phyloP scores from a whole-genome alignment of 2,888 invertebrate species.

The Napeogenes sylphis region DNA sequence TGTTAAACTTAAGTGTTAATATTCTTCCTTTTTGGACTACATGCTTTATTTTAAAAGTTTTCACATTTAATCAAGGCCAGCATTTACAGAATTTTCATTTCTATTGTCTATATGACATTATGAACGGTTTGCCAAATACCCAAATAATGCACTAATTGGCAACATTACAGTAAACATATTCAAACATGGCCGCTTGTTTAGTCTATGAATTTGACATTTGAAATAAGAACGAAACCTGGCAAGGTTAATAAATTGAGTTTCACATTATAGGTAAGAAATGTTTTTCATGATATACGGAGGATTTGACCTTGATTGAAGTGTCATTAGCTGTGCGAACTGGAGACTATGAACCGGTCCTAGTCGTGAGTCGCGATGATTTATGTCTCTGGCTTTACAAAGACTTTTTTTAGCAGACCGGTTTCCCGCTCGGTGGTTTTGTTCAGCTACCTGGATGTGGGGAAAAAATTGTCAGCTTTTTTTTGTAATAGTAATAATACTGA shows the following conservation, averaged over 20 bases:
- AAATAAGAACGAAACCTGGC: slow-evolving; percentile 1
- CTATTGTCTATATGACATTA: slow-evolving; percentile 1
- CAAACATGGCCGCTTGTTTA: not conserved
- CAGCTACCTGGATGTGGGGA: slow-evolving; percentile 67
- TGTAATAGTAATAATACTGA: slow-evolving; percentile 71
- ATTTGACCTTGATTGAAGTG: slow-evolving; percentile 74
- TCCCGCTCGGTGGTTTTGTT: slow-evolving; percentile 54
- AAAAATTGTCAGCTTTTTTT: slow-evolving; percentile 69
- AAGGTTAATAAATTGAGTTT: slow-evolving; percentile 12
- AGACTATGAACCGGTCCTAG: slow-evolving; percentile 59
- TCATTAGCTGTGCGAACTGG: slow-evolving; percentile 62
- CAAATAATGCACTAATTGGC: slow-evolving; percentile 1
- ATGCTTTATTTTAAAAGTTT: slow-evolving; percentile 13
- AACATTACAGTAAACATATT: slow-evolving; percentile 1
- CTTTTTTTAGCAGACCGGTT: slow-evolving; percentile 61
- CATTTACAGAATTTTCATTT: not conserved
- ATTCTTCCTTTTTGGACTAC: slow-evolving; percentile 30
- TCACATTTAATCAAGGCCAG: slow-evolving; percentile 3
- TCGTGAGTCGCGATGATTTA: slow-evolving; percentile 74
- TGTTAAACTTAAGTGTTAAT: slow-evolving; percentile 47
- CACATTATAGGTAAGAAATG: slow-evolving; percentile 22
- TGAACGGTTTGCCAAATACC: not conserved
- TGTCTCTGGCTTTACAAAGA: slow-evolving; percentile 63
- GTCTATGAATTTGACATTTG: not conserved
- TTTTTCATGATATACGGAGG: slow-evolving; percentile 45